Conservation (phyloP, 2,113 vertebrate species). For the Tor tambroides region DNA sequence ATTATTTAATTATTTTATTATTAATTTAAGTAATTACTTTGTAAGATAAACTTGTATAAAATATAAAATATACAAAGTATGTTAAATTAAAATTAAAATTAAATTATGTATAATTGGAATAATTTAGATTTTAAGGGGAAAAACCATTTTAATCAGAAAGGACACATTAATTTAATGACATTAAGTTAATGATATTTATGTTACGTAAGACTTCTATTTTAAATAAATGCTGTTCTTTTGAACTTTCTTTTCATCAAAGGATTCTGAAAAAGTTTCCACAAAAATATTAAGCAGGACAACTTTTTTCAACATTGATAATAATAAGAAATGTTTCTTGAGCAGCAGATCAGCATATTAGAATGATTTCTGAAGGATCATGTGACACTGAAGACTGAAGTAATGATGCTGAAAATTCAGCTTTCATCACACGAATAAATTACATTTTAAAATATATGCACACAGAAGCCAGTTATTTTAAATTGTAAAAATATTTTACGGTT, state of each 20-base stretch:
- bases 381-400: not conserved
- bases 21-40: no score
- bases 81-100: no score
- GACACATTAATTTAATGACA: no score
- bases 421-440: not conserved
- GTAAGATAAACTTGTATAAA: no score
- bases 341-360: not conserved
- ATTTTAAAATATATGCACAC: not conserved
- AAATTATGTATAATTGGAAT: not conserved
- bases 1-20: no score
- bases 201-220: no score
- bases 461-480: not conserved
- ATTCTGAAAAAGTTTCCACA: not conserved
- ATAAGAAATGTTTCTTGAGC: not conserved
- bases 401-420: not conserved
- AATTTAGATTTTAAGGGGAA: no score
- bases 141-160: no score
- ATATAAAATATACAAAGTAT: no score
- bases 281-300: not conserved
- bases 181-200: no score
- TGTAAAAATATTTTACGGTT: not conserved
- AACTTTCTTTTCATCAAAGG: no score
- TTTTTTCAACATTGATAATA: not conserved
- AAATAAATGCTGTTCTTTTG: no score
- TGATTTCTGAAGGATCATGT: not conserved